Percentiles rank a stretch among this genome's conserved stretches.
These are phyloP conservation scores for Lophochroa leadbeateri DNA, from an alignment of 2,113 vertebrate species.

Conservation along the genomic window DNA sequence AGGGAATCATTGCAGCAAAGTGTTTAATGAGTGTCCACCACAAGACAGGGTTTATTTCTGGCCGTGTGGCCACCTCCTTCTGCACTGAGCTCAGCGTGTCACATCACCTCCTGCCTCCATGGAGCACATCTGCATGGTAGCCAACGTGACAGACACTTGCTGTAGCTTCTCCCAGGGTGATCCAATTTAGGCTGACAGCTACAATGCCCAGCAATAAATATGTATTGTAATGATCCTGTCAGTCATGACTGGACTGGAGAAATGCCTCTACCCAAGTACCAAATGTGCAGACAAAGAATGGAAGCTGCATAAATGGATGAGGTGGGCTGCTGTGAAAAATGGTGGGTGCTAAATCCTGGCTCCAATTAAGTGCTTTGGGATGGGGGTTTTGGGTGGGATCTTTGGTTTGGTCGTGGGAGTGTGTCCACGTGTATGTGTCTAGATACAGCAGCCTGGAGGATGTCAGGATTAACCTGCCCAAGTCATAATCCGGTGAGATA, in stretches of 20 bases:
- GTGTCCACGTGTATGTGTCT: neutral
- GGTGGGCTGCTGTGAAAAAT: neutral
- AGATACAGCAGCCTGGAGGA: neutral
- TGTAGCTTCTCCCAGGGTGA: neutral
- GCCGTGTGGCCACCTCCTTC: neutral
- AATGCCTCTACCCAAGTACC: neutral
- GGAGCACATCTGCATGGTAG: neutral
- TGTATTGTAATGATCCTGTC: neutral
- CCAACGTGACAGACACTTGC: neutral
- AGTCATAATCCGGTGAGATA: no score
- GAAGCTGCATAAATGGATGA: neutral
- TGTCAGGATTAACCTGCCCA: no score
- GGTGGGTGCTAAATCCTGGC: neutral
- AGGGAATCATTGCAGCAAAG: neutral
- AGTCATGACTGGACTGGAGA: neutral
- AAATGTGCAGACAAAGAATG: neutral
- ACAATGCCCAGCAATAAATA: neutral
- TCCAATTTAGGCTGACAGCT: neutral
- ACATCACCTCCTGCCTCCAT: neutral
- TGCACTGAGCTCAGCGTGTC: neutral
- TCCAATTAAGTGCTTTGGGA: neutral
- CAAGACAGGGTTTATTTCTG: conserved; percentile 4
- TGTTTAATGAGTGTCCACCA: neutral
- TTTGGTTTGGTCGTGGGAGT: neutral
- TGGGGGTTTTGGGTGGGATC: neutral